Evolutionary conservation across 2,113 vertebrate genomes (phyloP).

Genomic region (Hucho hucho): DNA sequence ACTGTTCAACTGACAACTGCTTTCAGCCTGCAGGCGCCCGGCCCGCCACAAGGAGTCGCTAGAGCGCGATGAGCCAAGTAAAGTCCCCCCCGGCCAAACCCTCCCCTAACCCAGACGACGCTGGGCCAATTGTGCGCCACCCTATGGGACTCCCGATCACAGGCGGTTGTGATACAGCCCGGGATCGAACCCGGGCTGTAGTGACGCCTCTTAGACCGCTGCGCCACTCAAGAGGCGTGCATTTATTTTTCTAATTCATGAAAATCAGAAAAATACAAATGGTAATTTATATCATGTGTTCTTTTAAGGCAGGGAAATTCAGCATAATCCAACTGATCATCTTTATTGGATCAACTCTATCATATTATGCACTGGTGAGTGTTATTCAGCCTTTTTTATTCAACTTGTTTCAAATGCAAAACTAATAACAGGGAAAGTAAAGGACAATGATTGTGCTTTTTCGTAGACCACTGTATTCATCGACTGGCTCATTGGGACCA

Average conservation of each 20-base stretch:
- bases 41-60: conserved; percentile 67
- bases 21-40: conserved; percentile 67
- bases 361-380: conserved; percentile 85
- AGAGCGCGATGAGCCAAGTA: conserved; percentile 41
- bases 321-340: conserved; percentile 75
- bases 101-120: too few species aligned
- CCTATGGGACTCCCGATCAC: too few species aligned
- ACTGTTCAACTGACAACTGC: conserved; percentile 48
- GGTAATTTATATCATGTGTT: neutral
- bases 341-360: conserved; percentile 81
- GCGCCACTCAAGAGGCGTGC: conserved; percentile 56
- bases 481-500: conserved; percentile 73
- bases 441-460: neutral
- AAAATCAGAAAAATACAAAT: neutral
- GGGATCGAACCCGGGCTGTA: too few species aligned
- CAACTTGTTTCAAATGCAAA: too few species aligned
- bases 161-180: too few species aligned
- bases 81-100: too few species aligned
- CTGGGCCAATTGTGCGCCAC: too few species aligned
- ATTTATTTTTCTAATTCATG: neutral
- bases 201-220: too few species aligned
- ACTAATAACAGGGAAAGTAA: neutral
- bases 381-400: neutral
- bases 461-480: conserved; percentile 73
- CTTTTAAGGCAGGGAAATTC: conserved; percentile 78